Percentiles rank a stretch among this genome's conserved stretches.
Conservation (phyloP, 2,113 vertebrate genomes). For the Orcinus orca region DNA sequence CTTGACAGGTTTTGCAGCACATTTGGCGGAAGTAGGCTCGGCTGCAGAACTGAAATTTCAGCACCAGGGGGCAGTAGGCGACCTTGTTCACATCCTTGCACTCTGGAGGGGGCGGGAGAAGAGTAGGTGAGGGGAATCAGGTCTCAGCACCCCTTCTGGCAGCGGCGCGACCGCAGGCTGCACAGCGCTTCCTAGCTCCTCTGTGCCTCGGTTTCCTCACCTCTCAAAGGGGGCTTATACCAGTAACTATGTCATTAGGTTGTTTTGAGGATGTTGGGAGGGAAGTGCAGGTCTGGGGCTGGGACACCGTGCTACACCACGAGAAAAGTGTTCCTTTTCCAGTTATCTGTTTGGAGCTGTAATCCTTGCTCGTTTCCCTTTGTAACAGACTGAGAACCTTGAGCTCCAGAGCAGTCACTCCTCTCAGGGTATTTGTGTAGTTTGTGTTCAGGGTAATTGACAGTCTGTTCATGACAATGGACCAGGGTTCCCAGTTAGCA, state of each 20-base stretch:
- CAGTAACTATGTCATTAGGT: background rate
- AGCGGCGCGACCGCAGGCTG: background rate
- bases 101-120: slow-evolving; percentile 83
- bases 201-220: background rate
- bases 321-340: background rate
- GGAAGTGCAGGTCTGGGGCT: background rate
- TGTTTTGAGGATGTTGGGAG: background rate
- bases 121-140: background rate
- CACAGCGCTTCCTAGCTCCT: background rate
- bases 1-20: slow-evolving; percentile 99
- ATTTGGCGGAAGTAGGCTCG: slow-evolving; percentile 98
- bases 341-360: background rate
- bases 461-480: background rate
- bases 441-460: background rate
- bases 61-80: slow-evolving; percentile 99
- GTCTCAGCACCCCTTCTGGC: background rate
- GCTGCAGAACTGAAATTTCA: slow-evolving; percentile 99
- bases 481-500: background rate
- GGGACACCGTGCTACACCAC: background rate
- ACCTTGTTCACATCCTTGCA: slow-evolving; percentile 99
- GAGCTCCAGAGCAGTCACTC: background rate
- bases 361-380: background rate
- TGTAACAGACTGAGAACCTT: background rate
- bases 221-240: background rate
- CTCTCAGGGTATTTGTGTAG: background rate